Base-by-base conservation (phyloP, 2,797 vertebrate genomes). In the Falco naumanni region DNA sequence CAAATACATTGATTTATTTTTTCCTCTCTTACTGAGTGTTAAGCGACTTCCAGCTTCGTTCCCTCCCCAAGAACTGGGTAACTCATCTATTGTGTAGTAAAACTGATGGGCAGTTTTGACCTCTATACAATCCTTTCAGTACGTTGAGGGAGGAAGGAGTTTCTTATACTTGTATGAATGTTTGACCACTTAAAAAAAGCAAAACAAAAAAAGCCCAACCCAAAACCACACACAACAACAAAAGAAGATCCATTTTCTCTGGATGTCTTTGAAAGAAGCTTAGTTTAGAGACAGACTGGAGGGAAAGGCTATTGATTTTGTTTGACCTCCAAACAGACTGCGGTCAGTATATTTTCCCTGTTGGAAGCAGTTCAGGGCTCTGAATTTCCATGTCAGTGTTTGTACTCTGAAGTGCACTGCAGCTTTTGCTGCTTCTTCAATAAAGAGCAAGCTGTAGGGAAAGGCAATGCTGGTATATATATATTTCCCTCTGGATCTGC, bases 221-320 rank as follows among this genome's bases (percentile, higher is more conserved):
- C 94, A 84, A 92, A 95, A 41, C 95, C 88, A 70, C 92, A 82
- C 90, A 69, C 59, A 76, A 21, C 93, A 96, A 97, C 91, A 95
- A 96, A 96, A 96, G 90, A 95, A 94, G 95, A 93, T 94, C 95
- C 92, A 91, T 97, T 96, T 95, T 96, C 90, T 96, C 94, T 95
- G 94, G 84, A 93, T 93, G 91, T 90, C 94, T 93, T 95, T 96
- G 96, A 96, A 96, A 97, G 95, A 94, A 92, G 95, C 95, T 97
- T 95, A 96, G 96, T 96, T 95, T 95, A 96, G 96, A 97, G 92
- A 96, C 95, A 85, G 95, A 92, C 96, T 94, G 93, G 89, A 97
- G 96, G 96, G 94, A 89, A 97, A 97, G 93, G 96, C 96, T 98
- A 98, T 99, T 98, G 99, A 99, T 99, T 98, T 98, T 95, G 98